Base-by-base conservation (phyloP, 1,140 invertebrate genomes). In the Diachasma alloeum region DNA sequence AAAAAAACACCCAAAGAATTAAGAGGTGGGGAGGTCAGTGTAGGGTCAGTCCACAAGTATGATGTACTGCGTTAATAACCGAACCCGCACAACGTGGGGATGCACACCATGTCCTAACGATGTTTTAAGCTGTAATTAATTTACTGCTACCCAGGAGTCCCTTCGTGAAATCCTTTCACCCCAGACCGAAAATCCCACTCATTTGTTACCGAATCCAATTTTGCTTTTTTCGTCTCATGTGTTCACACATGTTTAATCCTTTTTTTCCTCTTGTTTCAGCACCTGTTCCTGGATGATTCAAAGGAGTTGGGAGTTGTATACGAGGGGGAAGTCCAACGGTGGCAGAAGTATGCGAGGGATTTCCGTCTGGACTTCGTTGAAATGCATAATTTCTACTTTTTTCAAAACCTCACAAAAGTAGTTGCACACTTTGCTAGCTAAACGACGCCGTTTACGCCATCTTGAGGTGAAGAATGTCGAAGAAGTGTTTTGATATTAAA, bases 71-170 rank as follows among this genome's bases (percentile, higher is more conserved):
- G 76, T 83, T 87, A 87, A 87, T 87, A 87, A 87, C 83, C 80
- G 81, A 85, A 84, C 81, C 84, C 82, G 78, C 79, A 63, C 73
- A 80, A 37, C 72, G 31, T 44, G 31, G 48, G 59, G 24, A 63
- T 63, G 59, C 59, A 68, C 36, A 37, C 74, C 74, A 67, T 46
- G 66, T 69, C 81, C 85, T 87, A 86, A 87, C 86, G 86, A 86
- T 85, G 81, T 86, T 87, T 87, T 87, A 86, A 87, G 83, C 85
- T 83, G 83, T 86, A 87, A 87, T 87, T 87, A 87, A 86, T 87
- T 87, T 86, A 85, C 83, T 83, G 81, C 68, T 72, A 72, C 39
- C 44, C 39, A 42, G 36, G 56, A 67, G 26, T 36, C 56, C 69
- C 75, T 72, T 69, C 66, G 39, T 76, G 59, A 72, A 37, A 76